Evolutionary conservation across 2,888 invertebrate genomes (phyloP), one percentile per base, ranked within the genome.

Genomic region (Epirrita christyi): DNA sequence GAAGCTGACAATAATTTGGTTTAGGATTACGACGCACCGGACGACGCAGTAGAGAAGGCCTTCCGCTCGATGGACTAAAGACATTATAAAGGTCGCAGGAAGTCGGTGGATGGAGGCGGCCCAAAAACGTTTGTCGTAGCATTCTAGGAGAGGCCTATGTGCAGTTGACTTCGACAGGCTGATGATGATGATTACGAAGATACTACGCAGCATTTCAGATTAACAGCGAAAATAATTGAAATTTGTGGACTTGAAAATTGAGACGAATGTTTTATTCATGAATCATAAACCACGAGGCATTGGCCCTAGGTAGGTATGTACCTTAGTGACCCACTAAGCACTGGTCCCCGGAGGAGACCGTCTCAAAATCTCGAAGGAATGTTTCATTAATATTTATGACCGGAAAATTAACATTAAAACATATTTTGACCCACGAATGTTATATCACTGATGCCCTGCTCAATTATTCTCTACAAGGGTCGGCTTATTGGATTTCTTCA

Each of bases 361-460:
- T 21, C 70, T 75, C 74, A 67, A 21, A 40, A 13, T 48, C 56
- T 70, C 75, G 75, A 73, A 76, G 71, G 81, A 83, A 81, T 83
- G 80, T 82, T 83, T 80, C 82, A 89, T 89, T 82, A 87, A 88
- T 88, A 88, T 88, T 88, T 86, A 88, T 88, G 83, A 80, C 79
- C 81, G 81, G 83, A 83, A 87, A 86, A 86, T 86, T 86, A 87
- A 84, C 83, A 84, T 87, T 85, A 85, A 84, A 86, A 83, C 81
- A 82, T 83, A 75, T 85, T 85, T 85, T 83, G 83, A 81, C 79
- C 80, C 76, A 71, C 74, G 72, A 65, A 60, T 69, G 55, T 75
- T 67, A 71, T 73, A 81, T 80, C 73, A 78, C 72, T 76, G 78
- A 85, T 81, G 81, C 76, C 41, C 57, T 43, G 47, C 45, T 63